Evolutionary conservation across 2,113 vertebrate genomes (phyloP).

Genomic region (Anarhynchus alexandrinus): DNA sequence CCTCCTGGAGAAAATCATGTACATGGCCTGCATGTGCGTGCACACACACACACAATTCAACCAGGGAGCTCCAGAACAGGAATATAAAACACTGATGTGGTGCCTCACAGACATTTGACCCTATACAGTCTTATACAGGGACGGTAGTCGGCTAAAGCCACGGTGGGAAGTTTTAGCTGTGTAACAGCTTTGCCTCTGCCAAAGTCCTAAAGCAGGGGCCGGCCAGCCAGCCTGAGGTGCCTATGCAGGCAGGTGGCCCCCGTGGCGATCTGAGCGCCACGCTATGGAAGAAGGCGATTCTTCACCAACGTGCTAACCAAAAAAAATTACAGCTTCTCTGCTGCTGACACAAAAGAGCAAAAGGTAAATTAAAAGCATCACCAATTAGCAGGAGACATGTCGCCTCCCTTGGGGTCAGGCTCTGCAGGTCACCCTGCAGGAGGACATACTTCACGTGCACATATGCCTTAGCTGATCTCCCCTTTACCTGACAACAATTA

Average conservation of each 20-base stretch:
- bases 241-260: neutral
- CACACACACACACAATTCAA: neutral
- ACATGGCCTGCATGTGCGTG: fast-evolving
- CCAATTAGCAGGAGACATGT: neutral
- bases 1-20: neutral
- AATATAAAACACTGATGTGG: neutral
- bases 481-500: neutral
- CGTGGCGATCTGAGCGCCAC: neutral
- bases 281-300: neutral
- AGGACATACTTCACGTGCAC: fast-evolving
- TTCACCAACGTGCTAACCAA: neutral
- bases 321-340: neutral
- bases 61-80: neutral
- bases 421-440: neutral
- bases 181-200: neutral
- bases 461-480: neutral
- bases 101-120: neutral
- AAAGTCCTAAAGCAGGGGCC: neutral
- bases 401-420: neutral
- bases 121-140: neutral
- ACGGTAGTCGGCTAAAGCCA: neutral
- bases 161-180: neutral
- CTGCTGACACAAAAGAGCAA: neutral
- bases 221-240: neutral
- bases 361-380: neutral